Conservation (phyloP, 2,113 vertebrate genomes). For the Caretta caretta region DNA sequence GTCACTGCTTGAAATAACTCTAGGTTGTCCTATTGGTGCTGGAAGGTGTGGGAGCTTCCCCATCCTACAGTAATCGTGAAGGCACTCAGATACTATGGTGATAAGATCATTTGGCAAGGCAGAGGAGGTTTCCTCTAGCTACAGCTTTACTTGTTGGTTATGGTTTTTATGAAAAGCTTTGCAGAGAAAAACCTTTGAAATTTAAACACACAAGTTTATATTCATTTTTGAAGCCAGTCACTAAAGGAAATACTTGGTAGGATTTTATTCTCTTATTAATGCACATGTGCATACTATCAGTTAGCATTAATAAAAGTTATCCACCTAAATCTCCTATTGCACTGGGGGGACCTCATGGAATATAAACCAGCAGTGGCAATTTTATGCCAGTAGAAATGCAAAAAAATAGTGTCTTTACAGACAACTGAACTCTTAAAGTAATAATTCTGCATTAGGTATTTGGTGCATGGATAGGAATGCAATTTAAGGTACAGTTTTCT, state of each 20-base stretch:
- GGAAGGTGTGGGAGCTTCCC: not conserved
- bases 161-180: not conserved
- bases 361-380: not conserved
- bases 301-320: not conserved
- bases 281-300: not conserved
- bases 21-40: not conserved
- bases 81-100: no score
- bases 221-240: not conserved
- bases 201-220: not conserved
- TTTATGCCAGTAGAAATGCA: slow-evolving; percentile 29
- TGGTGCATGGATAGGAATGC: not conserved
- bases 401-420: slow-evolving; percentile 1
- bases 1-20: not conserved
- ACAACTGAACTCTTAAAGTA: not conserved
- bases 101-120: not conserved
- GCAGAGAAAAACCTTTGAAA: not conserved
- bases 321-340: not conserved
- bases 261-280: slow-evolving; percentile 15
- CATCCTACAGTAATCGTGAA: not conserved
- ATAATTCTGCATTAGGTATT: not conserved
- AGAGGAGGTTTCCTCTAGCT: not conserved
- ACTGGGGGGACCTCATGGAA: not conserved
- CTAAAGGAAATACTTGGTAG: not conserved
- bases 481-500: slow-evolving; percentile 7
- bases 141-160: not conserved